phyloP scores from a whole-genome alignment of 2,113 vertebrate genomes.

The Panthera uncia region DNA sequence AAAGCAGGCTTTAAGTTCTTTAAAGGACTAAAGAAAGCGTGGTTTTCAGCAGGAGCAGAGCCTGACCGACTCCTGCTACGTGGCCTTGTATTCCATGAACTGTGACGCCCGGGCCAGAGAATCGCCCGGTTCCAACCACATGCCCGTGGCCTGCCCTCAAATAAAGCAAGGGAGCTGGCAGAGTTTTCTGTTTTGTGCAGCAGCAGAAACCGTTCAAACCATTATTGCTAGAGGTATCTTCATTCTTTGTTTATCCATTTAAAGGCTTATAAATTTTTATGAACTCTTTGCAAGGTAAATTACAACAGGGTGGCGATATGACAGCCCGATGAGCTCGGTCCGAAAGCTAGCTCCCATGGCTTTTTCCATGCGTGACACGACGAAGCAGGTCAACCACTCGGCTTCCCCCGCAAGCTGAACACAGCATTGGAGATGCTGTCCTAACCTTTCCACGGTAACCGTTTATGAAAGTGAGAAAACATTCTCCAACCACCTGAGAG shows the following conservation, averaged over 20 bases:
- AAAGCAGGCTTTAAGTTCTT: background rate
- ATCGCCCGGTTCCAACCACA: background rate
- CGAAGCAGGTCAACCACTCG: background rate
- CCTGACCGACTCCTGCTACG: background rate
- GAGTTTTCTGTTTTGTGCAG: background rate
- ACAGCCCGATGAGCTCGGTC: background rate
- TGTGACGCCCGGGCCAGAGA: background rate
- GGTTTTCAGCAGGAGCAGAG: background rate
- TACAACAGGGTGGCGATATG: background rate
- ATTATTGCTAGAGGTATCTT: slow-evolving; percentile 30
- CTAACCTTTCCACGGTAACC: background rate
- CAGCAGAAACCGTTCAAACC: background rate
- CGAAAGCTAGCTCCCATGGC: background rate
- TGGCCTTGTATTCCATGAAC: background rate
- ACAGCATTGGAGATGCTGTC: background rate
- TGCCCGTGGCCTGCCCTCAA: slow-evolving; percentile 34
- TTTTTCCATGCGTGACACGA: background rate
- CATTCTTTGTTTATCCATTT: slow-evolving; percentile 59
- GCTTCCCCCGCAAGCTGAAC: background rate
- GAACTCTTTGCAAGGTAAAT: slow-evolving; percentile 56
- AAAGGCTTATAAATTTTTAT: slow-evolving; percentile 69
- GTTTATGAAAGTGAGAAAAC: background rate
- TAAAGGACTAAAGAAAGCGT: background rate
- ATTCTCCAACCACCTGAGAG: background rate
- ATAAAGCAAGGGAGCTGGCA: background rate